phyloP scores from a whole-genome alignment of 2,888 invertebrate species.

The Chrysolina haemoptera region DNA sequence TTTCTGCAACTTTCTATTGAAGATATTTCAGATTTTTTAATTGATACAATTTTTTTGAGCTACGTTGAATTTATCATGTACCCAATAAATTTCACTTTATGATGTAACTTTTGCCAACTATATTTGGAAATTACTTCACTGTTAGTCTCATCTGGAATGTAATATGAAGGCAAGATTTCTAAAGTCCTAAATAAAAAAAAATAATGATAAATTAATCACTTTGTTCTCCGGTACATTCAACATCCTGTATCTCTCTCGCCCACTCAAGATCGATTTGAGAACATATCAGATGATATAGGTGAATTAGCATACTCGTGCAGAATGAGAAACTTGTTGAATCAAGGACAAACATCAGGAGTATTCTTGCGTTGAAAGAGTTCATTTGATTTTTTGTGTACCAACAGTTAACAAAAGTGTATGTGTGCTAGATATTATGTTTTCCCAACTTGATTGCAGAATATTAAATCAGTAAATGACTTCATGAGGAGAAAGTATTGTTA shows the following conservation, averaged over 20 bases:
- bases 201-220: not conserved
- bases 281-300: slow-evolving; percentile 17
- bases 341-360: slow-evolving; percentile 25
- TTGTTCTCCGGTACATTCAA: not conserved
- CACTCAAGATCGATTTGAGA: slow-evolving; percentile 23
- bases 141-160: too few relatives aligned
- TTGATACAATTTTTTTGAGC: too few relatives aligned
- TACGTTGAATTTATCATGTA: too few relatives aligned
- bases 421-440: slow-evolving; percentile 16
- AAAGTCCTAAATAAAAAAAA: not conserved
- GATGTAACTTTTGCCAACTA: too few relatives aligned
- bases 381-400: slow-evolving; percentile 6
- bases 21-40: too few relatives aligned
- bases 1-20: too few relatives aligned
- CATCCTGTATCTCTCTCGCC: slow-evolving; percentile 22
- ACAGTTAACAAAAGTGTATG: slow-evolving; percentile 13
- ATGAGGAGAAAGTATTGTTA: slow-evolving; percentile 15
- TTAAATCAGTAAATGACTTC: slow-evolving; percentile 16
- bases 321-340: slow-evolving; percentile 31
- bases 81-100: too few relatives aligned
- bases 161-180: too few relatives aligned
- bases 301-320: slow-evolving; percentile 34
- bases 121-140: too few relatives aligned
- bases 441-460: slow-evolving; percentile 1
- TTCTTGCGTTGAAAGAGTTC: slow-evolving; percentile 26